Evolutionary conservation across 2,797 vertebrate genomes (phyloP), one percentile per base, ranked within the genome.

Genomic region (Moxostoma hubbsi): DNA sequence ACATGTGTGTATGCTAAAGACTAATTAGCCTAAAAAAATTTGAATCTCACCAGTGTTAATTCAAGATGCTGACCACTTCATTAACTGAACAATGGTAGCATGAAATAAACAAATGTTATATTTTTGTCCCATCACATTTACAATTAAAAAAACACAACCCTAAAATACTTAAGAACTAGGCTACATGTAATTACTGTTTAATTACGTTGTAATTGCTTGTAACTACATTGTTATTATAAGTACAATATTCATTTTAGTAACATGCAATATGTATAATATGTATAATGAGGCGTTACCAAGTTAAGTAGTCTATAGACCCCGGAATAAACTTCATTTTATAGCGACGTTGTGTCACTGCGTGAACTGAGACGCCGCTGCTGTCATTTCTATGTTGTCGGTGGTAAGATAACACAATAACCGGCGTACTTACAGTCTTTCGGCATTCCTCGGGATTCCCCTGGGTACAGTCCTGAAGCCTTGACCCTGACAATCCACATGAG

Each of bases 401-500:
- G 58, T 58, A 13, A 15, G 59, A 68, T 62, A 61, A 53, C 6
- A 43, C 55, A 58, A 74, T 59, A n/a, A 61, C 12, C 5, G 18
- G 11, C 73, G 73, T 92, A 98, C 97, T 98, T 87, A 99, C 97
- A 99, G 92, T 75, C 97, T 94, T 90, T 99, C 97, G 0, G 97
- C 94, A 49, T 96, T 98, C 91, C 97, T 94, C 84, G 97, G 97
- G 88, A 98, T 91, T 85, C 96, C 97, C 89, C 95, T 96, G 9
- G 97, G 97, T 43, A 98, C 95, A 0, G 90, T 91, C 87, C 89
- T 95, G 85, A 99, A 93, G 84, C 96, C 96, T 85, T 96, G 95
- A 88, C 96, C 95, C 51, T 99, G 97, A 90, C 97, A 99, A 92
- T 99, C 97, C 95, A 99, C 97, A 90, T 95, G 97, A 82, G 97